Conservation (phyloP, 2,797 vertebrate genomes). For the Platyrinchus mystaceus region DNA sequence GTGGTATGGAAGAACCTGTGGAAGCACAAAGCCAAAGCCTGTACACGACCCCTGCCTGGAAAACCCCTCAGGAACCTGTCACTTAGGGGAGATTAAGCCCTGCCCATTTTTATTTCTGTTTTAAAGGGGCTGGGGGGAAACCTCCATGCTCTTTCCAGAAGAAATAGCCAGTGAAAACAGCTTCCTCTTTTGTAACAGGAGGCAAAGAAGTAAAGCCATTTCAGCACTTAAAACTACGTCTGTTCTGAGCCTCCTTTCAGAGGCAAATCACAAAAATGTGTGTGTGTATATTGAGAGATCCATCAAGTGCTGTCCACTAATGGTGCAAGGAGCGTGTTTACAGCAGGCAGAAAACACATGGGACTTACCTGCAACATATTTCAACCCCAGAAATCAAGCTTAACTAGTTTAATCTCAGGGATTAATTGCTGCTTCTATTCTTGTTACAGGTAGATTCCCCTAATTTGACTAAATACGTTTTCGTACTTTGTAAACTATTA, state of each 20-base stretch:
- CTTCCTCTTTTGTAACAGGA: conserved; percentile 27
- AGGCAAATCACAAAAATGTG: background rate
- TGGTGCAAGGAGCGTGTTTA: background rate
- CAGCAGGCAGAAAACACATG: background rate
- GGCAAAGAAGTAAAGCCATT: background rate
- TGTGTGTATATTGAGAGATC: background rate
- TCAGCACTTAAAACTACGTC: background rate
- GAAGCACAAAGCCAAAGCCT: background rate
- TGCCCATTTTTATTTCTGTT: background rate
- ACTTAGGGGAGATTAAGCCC: background rate
- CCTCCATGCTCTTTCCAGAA: background rate
- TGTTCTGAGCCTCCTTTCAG: background rate
- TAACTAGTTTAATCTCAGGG: conserved; percentile 28
- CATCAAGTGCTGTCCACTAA: background rate
- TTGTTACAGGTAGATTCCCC: background rate
- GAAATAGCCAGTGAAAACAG: background rate
- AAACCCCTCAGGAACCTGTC: background rate
- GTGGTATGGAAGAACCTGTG: rapidly evolving
- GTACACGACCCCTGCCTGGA: background rate
- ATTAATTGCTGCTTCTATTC: conserved; percentile 40
- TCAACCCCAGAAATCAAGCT: conserved; percentile 42
- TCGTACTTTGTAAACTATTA: background rate
- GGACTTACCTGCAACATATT: background rate
- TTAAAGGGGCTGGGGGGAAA: background rate
- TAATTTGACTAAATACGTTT: background rate